Conservation (phyloP, 2,797 vertebrate species). For the Diplodus puntazzo region DNA sequence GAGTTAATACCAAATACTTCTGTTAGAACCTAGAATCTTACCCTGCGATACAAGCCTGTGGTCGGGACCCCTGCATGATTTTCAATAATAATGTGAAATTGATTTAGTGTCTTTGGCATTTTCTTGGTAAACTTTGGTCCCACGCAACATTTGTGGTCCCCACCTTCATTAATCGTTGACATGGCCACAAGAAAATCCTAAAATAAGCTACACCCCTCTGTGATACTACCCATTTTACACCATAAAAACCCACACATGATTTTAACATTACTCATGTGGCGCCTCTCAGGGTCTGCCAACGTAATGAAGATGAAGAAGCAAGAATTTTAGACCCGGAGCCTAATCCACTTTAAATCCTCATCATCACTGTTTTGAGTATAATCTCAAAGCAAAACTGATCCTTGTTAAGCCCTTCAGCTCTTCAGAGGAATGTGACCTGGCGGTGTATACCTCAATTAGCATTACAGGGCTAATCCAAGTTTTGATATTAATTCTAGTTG, state of each 20-base stretch:
- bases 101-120: not conserved
- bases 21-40: not conserved
- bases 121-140: not conserved
- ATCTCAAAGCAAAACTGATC: conserved; percentile 37
- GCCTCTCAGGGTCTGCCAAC: not conserved
- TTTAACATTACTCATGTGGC: not conserved
- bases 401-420: conserved; percentile 18
- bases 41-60: not conserved
- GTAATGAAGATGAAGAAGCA: conserved; percentile 15
- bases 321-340: conserved; percentile 1
- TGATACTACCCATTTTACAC: not conserved
- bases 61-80: no score
- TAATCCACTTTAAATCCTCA: conserved; percentile 28
- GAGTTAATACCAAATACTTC: not conserved
- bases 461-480: conserved; percentile 10
- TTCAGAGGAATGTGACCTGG: not conserved
- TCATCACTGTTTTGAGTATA: conserved; percentile 30
- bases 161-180: not conserved
- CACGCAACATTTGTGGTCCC: not conserved
- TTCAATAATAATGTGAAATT: not conserved
- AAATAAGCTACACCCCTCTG: not conserved
- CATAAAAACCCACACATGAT: not conserved
- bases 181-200: not conserved
- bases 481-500: conserved; percentile 8
- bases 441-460: not conserved